These are phyloP conservation scores for Scomber colias DNA, from an alignment of 2,113 vertebrate genomes.

Conservation along the genomic window DNA sequence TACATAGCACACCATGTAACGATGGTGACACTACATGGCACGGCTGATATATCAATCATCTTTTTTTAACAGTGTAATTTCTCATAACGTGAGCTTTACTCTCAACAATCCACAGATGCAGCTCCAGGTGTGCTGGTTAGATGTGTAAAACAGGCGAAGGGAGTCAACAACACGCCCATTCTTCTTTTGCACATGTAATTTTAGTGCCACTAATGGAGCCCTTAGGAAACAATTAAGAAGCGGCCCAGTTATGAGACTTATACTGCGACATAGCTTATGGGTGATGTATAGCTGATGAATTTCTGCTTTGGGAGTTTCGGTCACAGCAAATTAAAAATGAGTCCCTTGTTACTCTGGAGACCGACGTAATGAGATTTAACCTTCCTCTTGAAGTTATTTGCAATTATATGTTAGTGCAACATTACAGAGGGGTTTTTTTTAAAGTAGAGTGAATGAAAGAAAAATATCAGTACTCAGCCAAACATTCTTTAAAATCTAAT, in stretches of 20 bases:
- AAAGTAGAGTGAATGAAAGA: neutral
- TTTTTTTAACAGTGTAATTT: neutral
- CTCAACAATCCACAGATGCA: constrained; percentile 16
- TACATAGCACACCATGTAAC: neutral
- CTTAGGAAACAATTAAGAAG: constrained; percentile 66
- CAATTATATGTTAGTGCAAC: neutral
- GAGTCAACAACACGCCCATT: constrained; percentile 35
- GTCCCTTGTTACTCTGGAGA: constrained; percentile 1
- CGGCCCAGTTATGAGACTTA: constrained; percentile 39
- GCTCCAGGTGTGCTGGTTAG: constrained; percentile 13
- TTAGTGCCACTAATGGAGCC: constrained; percentile 59
- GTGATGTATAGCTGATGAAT: constrained; percentile 24
- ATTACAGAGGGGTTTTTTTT: neutral
- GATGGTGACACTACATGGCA: neutral
- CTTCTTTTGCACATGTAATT: constrained; percentile 40
- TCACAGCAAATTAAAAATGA: constrained; percentile 25
- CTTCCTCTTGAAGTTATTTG: neutral
- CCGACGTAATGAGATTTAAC: neutral
- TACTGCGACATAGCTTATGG: constrained; percentile 17
- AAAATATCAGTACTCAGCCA: neutral
- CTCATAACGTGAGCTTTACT: constrained; percentile 1
- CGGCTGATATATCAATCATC: too few relatives aligned
- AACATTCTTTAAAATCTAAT: neutral
- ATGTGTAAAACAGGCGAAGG: constrained; percentile 46
- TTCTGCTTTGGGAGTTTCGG: constrained; percentile 18